Conservation (phyloP, 2,888 invertebrate species). For the Agrochola circellaris region DNA sequence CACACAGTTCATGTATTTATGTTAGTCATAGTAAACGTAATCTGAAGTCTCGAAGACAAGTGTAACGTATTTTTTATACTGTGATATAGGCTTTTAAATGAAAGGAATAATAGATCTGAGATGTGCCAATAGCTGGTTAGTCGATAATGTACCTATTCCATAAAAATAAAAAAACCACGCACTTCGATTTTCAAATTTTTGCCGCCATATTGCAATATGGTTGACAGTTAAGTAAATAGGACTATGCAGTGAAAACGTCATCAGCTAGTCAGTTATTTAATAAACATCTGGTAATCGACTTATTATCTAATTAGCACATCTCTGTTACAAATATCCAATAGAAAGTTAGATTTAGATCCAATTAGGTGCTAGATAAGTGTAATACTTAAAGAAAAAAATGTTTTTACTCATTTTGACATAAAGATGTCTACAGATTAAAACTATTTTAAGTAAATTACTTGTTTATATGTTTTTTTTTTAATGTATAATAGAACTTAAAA, state of each 20-base stretch:
- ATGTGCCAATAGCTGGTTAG: constrained; percentile 32
- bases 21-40: constrained; percentile 67
- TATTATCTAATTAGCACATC: constrained; percentile 33
- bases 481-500: constrained; percentile 65
- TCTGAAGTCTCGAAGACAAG: constrained; percentile 77
- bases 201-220: constrained; percentile 7
- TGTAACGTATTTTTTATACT: constrained; percentile 86
- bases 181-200: not conserved
- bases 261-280: constrained; percentile 13
- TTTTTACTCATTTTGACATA: constrained; percentile 60
- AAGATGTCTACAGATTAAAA: constrained; percentile 55
- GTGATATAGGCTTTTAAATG: constrained; percentile 86
- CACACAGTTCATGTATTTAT: constrained; percentile 54
- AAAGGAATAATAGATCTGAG: constrained; percentile 74
- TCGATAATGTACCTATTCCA: not conserved
- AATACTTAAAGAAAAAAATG: constrained; percentile 56
- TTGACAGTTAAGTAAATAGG: constrained; percentile 1
- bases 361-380: constrained; percentile 78
- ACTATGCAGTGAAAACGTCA: constrained; percentile 2
- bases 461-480: constrained; percentile 61
- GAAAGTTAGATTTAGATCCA: constrained; percentile 68
- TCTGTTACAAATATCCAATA: constrained; percentile 66
- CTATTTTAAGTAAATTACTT: constrained; percentile 55
- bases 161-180: not conserved
- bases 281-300: constrained; percentile 10